phyloP scores from a whole-genome alignment of 2,113 vertebrate genomes.

The Rhinopithecus roxellana region DNA sequence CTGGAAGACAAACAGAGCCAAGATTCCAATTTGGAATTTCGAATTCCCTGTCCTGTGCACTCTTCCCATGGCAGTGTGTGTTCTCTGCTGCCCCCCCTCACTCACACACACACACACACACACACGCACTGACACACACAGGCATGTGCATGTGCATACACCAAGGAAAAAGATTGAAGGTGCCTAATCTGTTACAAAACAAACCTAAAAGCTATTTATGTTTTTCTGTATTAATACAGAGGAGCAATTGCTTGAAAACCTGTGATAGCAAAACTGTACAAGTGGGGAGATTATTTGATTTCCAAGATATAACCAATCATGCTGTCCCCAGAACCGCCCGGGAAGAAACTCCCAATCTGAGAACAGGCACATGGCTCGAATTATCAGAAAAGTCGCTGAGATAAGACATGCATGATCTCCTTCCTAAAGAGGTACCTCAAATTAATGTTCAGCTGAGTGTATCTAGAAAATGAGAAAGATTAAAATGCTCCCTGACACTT shows the following conservation, averaged over 20 bases:
- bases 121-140: background rate
- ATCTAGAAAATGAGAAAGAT: slow-evolving; percentile 6
- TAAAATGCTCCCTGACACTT: slow-evolving; percentile 7
- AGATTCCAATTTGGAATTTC: background rate
- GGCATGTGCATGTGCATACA: background rate
- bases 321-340: background rate
- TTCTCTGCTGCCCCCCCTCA: background rate
- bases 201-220: slow-evolving; percentile 14
- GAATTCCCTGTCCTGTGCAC: background rate
- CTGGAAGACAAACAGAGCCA: background rate
- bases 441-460: slow-evolving; percentile 16
- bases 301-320: background rate
- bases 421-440: slow-evolving; percentile 29
- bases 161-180: background rate
- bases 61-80: background rate
- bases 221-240: slow-evolving; percentile 4
- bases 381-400: slow-evolving; percentile 4
- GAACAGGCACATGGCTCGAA: background rate
- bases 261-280: background rate
- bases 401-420: slow-evolving; percentile 1
- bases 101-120: background rate
- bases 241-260: slow-evolving; percentile 10
- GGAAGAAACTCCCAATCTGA: background rate
- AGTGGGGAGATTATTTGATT: slow-evolving; percentile 14
- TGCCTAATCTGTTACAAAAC: background rate